Percentiles rank a stretch among this genome's conserved stretches.
These are phyloP conservation scores for Mycetomoellerius zeteki DNA, from an alignment of 1,140 invertebrate genomes.

Conservation along the genomic window DNA sequence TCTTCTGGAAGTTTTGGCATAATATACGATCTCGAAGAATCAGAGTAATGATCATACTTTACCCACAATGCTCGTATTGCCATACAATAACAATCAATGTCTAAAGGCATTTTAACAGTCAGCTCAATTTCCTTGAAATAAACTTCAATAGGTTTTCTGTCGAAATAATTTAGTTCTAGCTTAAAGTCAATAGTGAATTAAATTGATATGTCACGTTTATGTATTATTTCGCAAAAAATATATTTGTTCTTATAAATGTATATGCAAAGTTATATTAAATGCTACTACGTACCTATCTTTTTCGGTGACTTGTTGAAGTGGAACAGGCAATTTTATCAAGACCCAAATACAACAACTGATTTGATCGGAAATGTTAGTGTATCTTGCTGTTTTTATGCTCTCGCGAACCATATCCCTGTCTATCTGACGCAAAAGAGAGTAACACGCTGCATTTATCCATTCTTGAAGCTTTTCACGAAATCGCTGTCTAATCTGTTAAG, in stretches of 20 bases:
- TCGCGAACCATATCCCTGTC: slow-evolving; percentile 86
- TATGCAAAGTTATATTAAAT: not conserved
- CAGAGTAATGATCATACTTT: slow-evolving; percentile 89
- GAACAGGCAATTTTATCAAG: slow-evolving; percentile 85
- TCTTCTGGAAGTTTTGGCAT: slow-evolving; percentile 78
- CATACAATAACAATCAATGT: slow-evolving; percentile 87
- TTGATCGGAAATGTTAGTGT: slow-evolving; percentile 83
- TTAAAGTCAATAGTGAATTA: not conserved
- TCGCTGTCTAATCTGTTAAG: slow-evolving; percentile 81
- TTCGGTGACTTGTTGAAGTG: slow-evolving; percentile 78
- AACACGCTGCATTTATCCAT: slow-evolving; percentile 87
- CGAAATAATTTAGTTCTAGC: not conserved
- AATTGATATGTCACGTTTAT: not conserved
- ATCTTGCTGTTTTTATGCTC: slow-evolving; percentile 86
- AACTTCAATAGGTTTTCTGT: slow-evolving; percentile 87
- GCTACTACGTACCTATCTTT: slow-evolving; percentile 77
- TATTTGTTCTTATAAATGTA: not conserved
- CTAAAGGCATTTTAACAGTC: slow-evolving; percentile 87
- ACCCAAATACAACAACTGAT: slow-evolving; percentile 87
- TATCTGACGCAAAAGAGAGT: slow-evolving; percentile 87
- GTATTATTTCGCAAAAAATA: not conserved
- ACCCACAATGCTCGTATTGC: slow-evolving; percentile 89
- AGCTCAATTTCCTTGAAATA: slow-evolving; percentile 88
- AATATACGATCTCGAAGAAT: slow-evolving; percentile 81
- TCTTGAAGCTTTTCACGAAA: slow-evolving; percentile 85